A percentile compares a stretch with the other conserved stretches of the same genome.
Conservation (phyloP, 2,113 vertebrate genomes). For the Calyptommatus sinebrachiatus region DNA sequence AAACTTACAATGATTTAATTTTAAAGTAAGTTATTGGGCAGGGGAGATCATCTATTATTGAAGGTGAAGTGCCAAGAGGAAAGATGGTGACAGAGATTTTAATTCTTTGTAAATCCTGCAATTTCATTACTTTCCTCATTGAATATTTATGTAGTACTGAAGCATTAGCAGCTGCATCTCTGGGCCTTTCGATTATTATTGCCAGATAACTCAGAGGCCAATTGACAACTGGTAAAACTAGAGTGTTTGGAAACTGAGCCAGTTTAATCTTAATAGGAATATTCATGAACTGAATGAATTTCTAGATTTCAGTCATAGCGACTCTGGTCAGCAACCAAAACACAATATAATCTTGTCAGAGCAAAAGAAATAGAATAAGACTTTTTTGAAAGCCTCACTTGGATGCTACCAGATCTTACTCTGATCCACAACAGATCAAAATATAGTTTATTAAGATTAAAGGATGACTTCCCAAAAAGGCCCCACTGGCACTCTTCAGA, state of each 20-base stretch:
- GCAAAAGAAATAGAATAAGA: no score
- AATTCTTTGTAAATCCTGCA: constrained; percentile 34
- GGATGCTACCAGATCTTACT: no score
- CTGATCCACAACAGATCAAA: no score
- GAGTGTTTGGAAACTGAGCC: constrained; percentile 5
- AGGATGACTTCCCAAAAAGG: no score
- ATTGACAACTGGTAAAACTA: not conserved
- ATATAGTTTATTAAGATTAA: no score
- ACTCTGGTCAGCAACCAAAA: not conserved
- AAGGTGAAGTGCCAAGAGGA: constrained; percentile 27
- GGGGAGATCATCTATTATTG: constrained; percentile 23
- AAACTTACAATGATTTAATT: constrained; percentile 32
- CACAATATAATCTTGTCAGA: not conserved
- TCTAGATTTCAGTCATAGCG: not conserved
- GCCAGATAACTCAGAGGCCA: constrained; percentile 1
- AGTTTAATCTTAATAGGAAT: constrained; percentile 9
- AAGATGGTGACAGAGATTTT: constrained; percentile 35
- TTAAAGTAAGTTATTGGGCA: constrained; percentile 37
- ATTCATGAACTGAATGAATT: constrained; percentile 10
- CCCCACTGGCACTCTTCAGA: no score
- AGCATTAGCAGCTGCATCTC: constrained; percentile 1
- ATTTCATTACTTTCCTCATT: constrained; percentile 39
- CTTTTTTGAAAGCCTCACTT: no score
- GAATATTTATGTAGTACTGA: constrained; percentile 11
- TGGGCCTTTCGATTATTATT: not conserved